phyloP scores from a whole-genome alignment of 2,113 vertebrate genomes.

The Pleuronectes platessa region DNA sequence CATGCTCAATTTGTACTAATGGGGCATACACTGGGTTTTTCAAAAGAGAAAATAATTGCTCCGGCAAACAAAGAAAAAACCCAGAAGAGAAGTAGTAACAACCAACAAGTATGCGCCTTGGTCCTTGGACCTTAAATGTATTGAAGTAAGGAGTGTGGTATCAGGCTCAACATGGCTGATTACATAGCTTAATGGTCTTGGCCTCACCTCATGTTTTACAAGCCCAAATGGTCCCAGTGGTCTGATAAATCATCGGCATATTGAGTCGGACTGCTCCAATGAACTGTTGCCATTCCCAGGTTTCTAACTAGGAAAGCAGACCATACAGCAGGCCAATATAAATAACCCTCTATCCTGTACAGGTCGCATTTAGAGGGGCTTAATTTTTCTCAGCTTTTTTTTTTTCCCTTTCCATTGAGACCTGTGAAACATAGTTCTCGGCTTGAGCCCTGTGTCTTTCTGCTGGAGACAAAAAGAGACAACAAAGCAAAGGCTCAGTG shows the following conservation, averaged over 20 bases:
- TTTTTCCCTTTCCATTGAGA: conserved; percentile 9
- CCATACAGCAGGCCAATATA: conserved; percentile 64
- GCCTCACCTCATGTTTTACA: conserved; percentile 82
- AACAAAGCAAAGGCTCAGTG: conserved; percentile 29
- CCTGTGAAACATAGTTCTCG: conserved; percentile 42
- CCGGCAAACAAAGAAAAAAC: conserved; percentile 46
- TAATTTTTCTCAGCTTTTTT: conserved; percentile 3
- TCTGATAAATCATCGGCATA: conserved; percentile 77
- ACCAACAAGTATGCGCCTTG: conserved; percentile 61
- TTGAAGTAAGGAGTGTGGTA: conserved; percentile 65
- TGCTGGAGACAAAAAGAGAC: conserved; percentile 18
- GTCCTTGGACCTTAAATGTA: conserved; percentile 64
- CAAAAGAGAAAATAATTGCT: conserved; percentile 62
- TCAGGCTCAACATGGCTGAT: conserved; percentile 76
- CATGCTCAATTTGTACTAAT: conserved; percentile 61
- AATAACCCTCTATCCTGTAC: conserved; percentile 64
- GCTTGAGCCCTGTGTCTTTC: conserved; percentile 23
- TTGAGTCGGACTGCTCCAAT: conserved; percentile 77
- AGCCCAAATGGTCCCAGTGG: conserved; percentile 75
- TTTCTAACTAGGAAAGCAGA: conserved; percentile 64
- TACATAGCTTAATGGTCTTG: conserved; percentile 80
- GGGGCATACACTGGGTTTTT: conserved; percentile 37
- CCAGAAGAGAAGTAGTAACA: conserved; percentile 48
- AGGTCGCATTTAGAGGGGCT: conserved; percentile 44
- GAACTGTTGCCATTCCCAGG: conserved; percentile 77